Conservation (phyloP, 2,113 vertebrate genomes). For the Corydoras maculifer region DNA sequence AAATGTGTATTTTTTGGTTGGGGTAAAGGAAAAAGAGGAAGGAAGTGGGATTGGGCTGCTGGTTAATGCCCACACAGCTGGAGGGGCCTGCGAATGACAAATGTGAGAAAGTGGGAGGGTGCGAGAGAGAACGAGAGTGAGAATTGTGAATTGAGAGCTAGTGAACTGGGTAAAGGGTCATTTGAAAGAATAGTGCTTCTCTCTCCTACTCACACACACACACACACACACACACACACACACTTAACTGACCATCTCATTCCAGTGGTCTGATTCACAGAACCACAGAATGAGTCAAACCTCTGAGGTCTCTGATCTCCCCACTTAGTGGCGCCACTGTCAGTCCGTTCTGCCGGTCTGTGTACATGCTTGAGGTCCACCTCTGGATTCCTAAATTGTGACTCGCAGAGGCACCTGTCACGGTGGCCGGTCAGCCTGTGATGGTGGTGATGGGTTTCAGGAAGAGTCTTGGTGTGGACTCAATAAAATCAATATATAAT, state of each 20-base stretch:
- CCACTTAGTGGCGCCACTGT: conserved; percentile 24
- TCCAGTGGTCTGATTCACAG: conserved; percentile 33
- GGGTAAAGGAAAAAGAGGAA: conserved; percentile 8
- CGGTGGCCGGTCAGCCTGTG: background rate
- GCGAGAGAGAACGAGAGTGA: conserved; percentile 8
- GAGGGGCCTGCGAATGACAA: conserved; percentile 26
- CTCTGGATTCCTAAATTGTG: conserved; percentile 32
- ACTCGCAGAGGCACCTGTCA: conserved; percentile 32
- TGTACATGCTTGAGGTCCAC: conserved; percentile 10
- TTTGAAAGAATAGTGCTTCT: background rate
- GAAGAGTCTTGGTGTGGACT: too few species aligned
- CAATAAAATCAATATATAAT: too few species aligned
- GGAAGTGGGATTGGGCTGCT: background rate
- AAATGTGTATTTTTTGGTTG: too few species aligned
- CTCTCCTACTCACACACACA: background rate
- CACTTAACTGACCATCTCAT: conserved; percentile 13
- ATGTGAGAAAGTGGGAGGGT: conserved; percentile 9
- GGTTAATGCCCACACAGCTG: conserved; percentile 22
- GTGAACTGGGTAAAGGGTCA: conserved; percentile 38
- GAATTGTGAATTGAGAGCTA: conserved; percentile 19
- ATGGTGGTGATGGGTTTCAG: too few species aligned
- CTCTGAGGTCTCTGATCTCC: conserved; percentile 21
- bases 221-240: conserved; percentile 18
- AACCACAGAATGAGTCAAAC: conserved; percentile 29
- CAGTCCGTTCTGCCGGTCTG: conserved; percentile 21